Evolutionary conservation across 2,888 invertebrate genomes (phyloP).

Genomic region (Tridacna gigas): DNA sequence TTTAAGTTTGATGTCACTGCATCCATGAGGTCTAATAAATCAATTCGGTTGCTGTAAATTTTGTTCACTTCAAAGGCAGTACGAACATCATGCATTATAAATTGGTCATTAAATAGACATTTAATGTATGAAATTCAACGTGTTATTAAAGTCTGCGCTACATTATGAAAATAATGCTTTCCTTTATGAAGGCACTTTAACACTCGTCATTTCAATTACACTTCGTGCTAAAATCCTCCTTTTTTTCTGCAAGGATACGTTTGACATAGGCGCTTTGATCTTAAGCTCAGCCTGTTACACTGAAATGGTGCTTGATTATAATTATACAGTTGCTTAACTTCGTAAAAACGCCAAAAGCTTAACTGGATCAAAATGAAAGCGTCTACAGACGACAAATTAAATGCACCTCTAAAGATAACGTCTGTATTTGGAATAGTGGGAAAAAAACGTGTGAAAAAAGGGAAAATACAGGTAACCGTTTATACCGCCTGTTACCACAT

Average conservation of each 20-base stretch:
- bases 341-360: no score
- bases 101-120: slow-evolving; percentile 50
- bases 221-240: background rate
- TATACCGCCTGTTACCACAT: no score
- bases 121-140: slow-evolving; percentile 21
- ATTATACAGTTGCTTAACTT: no score
- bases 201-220: no score
- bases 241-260: background rate
- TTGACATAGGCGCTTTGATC: background rate
- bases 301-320: no score
- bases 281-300: no score
- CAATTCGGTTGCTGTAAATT: slow-evolving; percentile 3
- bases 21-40: slow-evolving; percentile 4
- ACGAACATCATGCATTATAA: slow-evolving; percentile 22
- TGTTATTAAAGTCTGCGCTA: slow-evolving; percentile 10
- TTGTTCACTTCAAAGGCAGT: slow-evolving; percentile 27
- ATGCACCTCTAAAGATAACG: no score
- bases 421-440: background rate
- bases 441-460: background rate
- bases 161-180: no score
- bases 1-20: slow-evolving; percentile 12
- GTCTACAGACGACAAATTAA: no score
- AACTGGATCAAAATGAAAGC: no score
- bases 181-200: no score
- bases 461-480: no score